Conservation (phyloP, 2,888 invertebrate species). For the Acrocyrtus sp. region DNA sequence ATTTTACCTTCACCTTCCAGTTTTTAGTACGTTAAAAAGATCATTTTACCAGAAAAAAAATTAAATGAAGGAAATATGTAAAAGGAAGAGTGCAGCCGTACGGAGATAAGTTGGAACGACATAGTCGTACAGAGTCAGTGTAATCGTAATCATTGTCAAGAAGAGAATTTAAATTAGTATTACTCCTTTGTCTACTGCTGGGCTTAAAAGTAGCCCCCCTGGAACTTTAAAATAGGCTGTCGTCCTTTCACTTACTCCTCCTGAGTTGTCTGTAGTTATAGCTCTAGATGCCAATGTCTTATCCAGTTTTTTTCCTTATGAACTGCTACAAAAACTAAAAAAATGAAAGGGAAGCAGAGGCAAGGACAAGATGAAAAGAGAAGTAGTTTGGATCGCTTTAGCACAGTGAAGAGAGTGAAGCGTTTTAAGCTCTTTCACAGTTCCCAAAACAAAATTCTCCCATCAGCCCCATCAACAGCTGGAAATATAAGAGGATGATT, state of each 20-base stretch:
- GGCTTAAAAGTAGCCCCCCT: slow-evolving; percentile 36
- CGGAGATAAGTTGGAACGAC: not conserved
- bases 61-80: slow-evolving; percentile 11
- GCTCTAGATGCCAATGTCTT: not conserved
- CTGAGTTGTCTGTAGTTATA: not conserved
- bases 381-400: too few relatives aligned
- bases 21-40: slow-evolving; percentile 2
- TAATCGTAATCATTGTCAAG: slow-evolving; percentile 2
- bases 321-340: not conserved
- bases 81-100: slow-evolving; percentile 5
- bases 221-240: slow-evolving; percentile 36
- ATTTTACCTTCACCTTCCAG: not conserved
- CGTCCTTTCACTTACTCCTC: slow-evolving; percentile 25
- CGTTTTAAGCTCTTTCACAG: too few relatives aligned
- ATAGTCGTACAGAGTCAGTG: not conserved
- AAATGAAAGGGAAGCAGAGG: not conserved
- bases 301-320: too few relatives aligned
- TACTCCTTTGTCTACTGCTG: slow-evolving; percentile 28
- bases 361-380: too few relatives aligned
- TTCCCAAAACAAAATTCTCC: too few relatives aligned
- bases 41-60: too few relatives aligned
- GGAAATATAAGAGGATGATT: not conserved
- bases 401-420: too few relatives aligned
- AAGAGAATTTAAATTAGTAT: not conserved
- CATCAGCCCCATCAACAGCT: not conserved